Evolutionary conservation across 1,140 invertebrate genomes (phyloP).

Genomic region (Mesaphorura yosii): DNA sequence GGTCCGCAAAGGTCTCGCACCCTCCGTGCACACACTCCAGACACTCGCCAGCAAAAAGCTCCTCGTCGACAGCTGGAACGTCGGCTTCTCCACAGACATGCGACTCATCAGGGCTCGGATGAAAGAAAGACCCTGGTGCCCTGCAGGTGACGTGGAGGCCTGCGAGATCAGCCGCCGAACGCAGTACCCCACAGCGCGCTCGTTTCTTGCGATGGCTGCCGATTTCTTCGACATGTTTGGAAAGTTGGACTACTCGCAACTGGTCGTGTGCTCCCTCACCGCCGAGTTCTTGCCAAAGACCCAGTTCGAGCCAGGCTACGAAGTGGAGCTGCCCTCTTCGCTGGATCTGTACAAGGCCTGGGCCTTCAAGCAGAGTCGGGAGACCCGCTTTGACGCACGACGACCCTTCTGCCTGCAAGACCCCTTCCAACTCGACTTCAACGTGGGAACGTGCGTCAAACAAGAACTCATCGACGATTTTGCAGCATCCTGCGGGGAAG

Average conservation of each 20-base stretch:
- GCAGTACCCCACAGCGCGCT: slow-evolving; percentile 2
- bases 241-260: slow-evolving; percentile 6
- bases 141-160: not conserved
- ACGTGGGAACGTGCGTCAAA: too few species aligned
- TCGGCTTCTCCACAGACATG: slow-evolving; percentile 11
- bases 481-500: too few species aligned
- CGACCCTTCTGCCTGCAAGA: slow-evolving; percentile 13
- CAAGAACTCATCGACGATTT: too few species aligned
- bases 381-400: slow-evolving; percentile 3
- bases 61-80: slow-evolving; percentile 17
- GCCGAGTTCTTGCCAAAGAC: slow-evolving; percentile 3
- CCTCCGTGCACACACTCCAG: slow-evolving; percentile 8
- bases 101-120: not conserved
- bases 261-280: slow-evolving; percentile 11
- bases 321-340: slow-evolving; percentile 7
- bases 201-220: slow-evolving; percentile 3
- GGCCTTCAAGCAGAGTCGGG: slow-evolving; percentile 6
- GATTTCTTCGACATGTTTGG: slow-evolving; percentile 21
- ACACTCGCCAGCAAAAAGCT: not conserved
- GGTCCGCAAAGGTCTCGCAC: slow-evolving; percentile 1
- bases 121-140: too few species aligned
- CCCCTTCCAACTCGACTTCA: slow-evolving; percentile 15
- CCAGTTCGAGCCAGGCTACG: slow-evolving; percentile 7
- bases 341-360: slow-evolving; percentile 17
- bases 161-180: not conserved